These are phyloP conservation scores for Galeruca laticollis DNA, from an alignment of 2,888 invertebrate genomes.

Conservation along the genomic window DNA sequence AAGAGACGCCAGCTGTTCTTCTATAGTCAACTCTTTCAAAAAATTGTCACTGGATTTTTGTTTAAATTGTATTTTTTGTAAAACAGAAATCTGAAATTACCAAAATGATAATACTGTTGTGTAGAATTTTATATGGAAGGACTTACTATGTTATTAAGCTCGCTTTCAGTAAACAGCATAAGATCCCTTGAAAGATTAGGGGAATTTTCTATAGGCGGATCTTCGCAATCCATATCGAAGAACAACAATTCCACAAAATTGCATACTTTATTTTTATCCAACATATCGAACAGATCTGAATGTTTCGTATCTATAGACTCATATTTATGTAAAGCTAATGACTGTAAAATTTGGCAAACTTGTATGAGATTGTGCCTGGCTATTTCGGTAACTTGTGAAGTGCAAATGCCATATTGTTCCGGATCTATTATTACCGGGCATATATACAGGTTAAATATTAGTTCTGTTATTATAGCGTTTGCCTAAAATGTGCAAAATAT, in stretches of 20 bases:
- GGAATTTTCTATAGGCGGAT: constrained; percentile 65
- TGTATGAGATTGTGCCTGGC: constrained; percentile 91
- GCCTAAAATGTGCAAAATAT: constrained; percentile 57
- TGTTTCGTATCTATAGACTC: constrained; percentile 77
- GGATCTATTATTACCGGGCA: constrained; percentile 98
- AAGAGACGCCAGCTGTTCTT: constrained; percentile 56
- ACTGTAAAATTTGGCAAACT: constrained; percentile 93
- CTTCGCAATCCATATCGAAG: constrained; percentile 65
- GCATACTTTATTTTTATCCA: constrained; percentile 84
- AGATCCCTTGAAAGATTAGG: constrained; percentile 75
- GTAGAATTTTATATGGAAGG: background rate
- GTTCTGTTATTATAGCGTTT: constrained; percentile 85
- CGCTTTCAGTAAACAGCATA: constrained; percentile 76
- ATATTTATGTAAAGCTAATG: constrained; percentile 86
- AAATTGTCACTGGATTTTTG: constrained; percentile 50
- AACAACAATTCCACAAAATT: constrained; percentile 81
- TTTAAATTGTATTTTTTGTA: constrained; percentile 65
- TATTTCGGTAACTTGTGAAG: constrained; percentile 90
- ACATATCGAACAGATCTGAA: constrained; percentile 81
- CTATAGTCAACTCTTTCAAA: constrained; percentile 52
- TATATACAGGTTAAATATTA: constrained; percentile 93
- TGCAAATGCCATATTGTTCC: constrained; percentile 93
- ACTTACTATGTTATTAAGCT: constrained; percentile 74
- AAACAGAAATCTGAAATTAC: constrained; percentile 64
- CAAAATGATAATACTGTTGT: constrained; percentile 6